Conservation (phyloP, 2,888 invertebrate genomes). For the Leptinotarsa tumamoca region DNA sequence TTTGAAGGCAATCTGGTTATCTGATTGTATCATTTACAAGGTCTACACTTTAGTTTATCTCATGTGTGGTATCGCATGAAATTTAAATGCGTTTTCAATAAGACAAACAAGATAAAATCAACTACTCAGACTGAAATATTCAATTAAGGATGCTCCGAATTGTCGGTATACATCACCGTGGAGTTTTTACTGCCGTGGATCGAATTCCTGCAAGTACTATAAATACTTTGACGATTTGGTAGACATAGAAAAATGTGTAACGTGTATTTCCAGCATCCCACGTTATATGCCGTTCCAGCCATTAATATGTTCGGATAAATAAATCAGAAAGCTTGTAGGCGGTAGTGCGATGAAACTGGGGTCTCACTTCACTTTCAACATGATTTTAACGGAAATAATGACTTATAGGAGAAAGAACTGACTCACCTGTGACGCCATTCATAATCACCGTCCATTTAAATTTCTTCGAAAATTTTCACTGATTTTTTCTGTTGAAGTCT, state of each 20-base stretch:
- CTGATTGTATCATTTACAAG: too few species aligned
- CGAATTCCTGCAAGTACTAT: conserved; percentile 9
- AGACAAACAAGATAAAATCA: neutral
- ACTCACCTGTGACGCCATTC: neutral
- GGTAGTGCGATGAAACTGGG: neutral
- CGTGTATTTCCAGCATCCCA: conserved; percentile 11
- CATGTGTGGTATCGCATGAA: too few species aligned
- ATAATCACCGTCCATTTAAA: neutral
- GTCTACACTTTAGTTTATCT: too few species aligned
- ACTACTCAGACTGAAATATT: neutral
- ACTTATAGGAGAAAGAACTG: neutral
- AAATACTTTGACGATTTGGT: conserved; percentile 10
- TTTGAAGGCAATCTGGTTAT: too few species aligned
- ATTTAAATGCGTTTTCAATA: too few species aligned
- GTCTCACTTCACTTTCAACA: conserved; percentile 1
- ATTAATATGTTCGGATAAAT: neutral
- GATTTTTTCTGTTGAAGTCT: too few species aligned
- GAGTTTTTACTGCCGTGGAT: neutral
- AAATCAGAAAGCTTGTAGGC: conserved; percentile 1
- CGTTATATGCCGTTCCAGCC: neutral
- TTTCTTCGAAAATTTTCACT: neutral
- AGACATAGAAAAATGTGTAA: neutral
- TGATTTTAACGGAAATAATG: neutral
- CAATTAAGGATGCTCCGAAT: neutral
- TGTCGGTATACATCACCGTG: neutral